Evolutionary conservation across 2,888 invertebrate genomes (phyloP), one percentile per base, ranked within the genome.

Genomic region (Melanostoma mellinum): DNA sequence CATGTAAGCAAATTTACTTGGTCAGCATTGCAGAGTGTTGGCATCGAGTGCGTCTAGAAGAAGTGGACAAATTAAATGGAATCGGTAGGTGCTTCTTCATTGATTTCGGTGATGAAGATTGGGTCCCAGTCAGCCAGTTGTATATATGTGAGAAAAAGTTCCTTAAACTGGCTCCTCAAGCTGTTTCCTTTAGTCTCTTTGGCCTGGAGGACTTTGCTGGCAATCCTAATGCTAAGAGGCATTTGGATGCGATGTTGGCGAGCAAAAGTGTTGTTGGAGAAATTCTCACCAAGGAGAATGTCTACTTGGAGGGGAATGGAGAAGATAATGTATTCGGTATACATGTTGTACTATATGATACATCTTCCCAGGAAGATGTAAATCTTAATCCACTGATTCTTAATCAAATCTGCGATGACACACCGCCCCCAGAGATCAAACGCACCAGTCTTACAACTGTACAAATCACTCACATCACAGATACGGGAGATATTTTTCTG

Each of bases 101-200:
- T 6, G 97, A 97, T 89, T 94, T 93, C 85, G 96, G 96, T 0
- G 95, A 95, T 86, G 94, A 94, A 81, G 94, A 94, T 56, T 89
- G 90, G 10, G 92, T 95, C 33, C 86, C 91, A 3, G 90, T 93
- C 8, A 89, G 92, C 35, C 92, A 93, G 77, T 92, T 97, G 35
- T 94, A 93, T 86, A 92, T 93, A 35, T 92, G 95, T 61, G 93
- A 94, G 77, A 92, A 93, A 0, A 93, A 93, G 79, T 96, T 95
- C 87, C 92, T 94, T 8, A 90, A 90, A 63, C 90, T 95, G 32
- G 94, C 96, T 10, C 93, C 95, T 0, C 96, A 96, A 92, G 96
- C 95, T 33, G 93, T 96, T 76, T 93, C 94, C 85, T 93, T 96
- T 85, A 93, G 94, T 20, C 90, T 96, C 87, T 93, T 93, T 60